These are phyloP conservation scores for Halcyon senegalensis DNA, from an alignment of 2,113 vertebrate genomes.

Conservation along the genomic window DNA sequence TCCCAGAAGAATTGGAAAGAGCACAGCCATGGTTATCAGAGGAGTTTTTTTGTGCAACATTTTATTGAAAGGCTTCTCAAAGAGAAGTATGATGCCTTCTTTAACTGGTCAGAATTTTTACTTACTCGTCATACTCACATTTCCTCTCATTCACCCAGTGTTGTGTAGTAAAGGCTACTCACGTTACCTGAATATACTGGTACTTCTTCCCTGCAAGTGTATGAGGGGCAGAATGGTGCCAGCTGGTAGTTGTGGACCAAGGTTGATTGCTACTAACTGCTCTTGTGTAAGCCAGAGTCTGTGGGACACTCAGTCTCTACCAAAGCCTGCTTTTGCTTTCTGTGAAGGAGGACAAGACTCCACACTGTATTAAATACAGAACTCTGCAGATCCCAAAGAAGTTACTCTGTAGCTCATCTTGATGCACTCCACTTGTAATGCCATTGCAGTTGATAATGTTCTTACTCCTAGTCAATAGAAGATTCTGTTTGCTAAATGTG, in stretches of 20 bases:
- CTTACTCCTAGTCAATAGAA: not conserved
- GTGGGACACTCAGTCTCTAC: not conserved
- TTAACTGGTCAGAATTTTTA: not conserved
- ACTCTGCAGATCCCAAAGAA: not conserved
- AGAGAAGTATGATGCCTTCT: not conserved
- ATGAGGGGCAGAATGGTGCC: not conserved
- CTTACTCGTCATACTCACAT: not conserved
- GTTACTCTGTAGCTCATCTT: not conserved
- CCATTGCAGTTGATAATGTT: not conserved
- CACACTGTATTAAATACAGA: not conserved
- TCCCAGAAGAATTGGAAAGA: not conserved
- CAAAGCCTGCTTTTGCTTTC: not conserved
- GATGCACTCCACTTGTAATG: not conserved
- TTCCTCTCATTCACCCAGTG: not conserved
- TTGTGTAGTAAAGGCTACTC: not conserved
- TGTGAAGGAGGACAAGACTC: not conserved
- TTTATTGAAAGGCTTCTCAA: not conserved
- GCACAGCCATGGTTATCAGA: accelerated
- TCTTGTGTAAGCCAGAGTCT: not conserved
- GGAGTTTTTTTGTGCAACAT: not conserved
- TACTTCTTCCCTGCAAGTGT: not conserved
- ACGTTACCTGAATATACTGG: not conserved
- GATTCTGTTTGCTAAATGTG: not conserved
- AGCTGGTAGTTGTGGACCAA: not conserved
- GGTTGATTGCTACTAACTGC: not conserved